Conservation (phyloP, 2,888 invertebrate species). For the Plemyria rubiginata region DNA sequence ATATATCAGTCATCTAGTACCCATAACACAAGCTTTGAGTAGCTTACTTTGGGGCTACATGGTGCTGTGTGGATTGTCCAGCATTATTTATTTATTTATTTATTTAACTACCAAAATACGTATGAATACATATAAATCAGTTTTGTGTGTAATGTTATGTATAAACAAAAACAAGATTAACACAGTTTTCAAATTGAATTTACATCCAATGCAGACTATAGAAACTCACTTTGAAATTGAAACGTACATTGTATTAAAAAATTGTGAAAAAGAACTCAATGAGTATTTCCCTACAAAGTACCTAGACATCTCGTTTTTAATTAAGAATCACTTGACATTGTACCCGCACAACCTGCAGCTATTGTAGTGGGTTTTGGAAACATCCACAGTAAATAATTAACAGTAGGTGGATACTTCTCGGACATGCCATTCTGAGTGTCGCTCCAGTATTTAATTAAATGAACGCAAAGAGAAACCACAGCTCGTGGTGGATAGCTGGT, state of each 20-base stretch:
- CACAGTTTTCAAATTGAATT: neutral
- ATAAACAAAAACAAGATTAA: too few species aligned
- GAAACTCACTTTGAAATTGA: neutral
- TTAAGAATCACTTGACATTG: slow-evolving; percentile 33
- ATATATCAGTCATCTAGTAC: too few species aligned
- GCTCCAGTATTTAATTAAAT: slow-evolving; percentile 84
- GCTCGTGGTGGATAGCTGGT: slow-evolving; percentile 9
- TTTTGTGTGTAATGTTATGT: too few species aligned
- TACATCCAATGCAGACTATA: neutral
- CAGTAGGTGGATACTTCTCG: slow-evolving; percentile 56
- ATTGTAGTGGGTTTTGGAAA: slow-evolving; percentile 22
- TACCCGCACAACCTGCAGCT: slow-evolving; percentile 15
- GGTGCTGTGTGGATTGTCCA: too few species aligned
- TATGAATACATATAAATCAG: too few species aligned
- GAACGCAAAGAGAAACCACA: slow-evolving; percentile 63
- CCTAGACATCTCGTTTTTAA: slow-evolving; percentile 22
- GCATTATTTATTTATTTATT: too few species aligned
- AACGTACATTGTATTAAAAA: neutral
- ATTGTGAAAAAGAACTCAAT: neutral
- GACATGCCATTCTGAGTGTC: slow-evolving; percentile 74
- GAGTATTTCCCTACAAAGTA: neutral
- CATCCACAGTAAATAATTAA: slow-evolving; percentile 58
- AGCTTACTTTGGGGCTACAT: too few species aligned
- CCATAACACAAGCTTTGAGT: too few species aligned
- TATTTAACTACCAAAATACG: too few species aligned